These are phyloP conservation scores for Clarias pachynema DNA, from an alignment of 2,797 vertebrate genomes.

Conservation along the genomic window DNA sequence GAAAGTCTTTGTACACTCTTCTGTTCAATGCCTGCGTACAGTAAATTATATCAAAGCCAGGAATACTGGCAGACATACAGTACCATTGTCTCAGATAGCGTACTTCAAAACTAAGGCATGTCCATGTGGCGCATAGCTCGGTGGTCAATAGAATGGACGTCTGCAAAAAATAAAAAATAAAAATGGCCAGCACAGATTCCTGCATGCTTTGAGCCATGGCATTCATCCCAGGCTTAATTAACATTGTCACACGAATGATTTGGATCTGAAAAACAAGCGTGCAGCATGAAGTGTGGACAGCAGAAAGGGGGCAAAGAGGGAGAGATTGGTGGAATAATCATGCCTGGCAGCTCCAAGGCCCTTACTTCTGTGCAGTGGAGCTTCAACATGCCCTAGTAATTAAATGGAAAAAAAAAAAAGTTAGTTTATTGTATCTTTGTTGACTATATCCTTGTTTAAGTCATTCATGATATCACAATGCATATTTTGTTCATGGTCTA, in stretches of 20 bases:
- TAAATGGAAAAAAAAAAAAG: conserved; percentile 62
- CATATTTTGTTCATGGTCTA: not conserved
- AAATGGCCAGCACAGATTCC: conserved; percentile 42
- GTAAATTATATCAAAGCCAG: conserved; percentile 10
- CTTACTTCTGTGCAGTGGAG: conserved; percentile 76
- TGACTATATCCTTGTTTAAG: conserved; percentile 57
- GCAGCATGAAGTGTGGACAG: conserved; percentile 56
- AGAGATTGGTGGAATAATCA: conserved; percentile 64
- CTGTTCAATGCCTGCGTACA: not conserved
- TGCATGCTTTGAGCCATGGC: conserved; percentile 39
- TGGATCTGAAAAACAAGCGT: conserved; percentile 37
- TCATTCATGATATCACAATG: not conserved
- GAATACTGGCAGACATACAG: conserved; percentile 21
- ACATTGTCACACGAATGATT: conserved; percentile 50
- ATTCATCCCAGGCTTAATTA: conserved; percentile 53
- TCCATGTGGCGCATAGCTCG: conserved; percentile 30
- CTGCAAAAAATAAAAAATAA: conserved; percentile 4
- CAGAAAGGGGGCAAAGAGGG: conserved; percentile 56
- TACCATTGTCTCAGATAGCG: conserved; percentile 19
- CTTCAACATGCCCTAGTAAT: conserved; percentile 70
- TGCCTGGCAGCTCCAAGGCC: conserved; percentile 68
- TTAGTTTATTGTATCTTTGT: conserved; percentile 59
- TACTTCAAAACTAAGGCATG: conserved; percentile 17
- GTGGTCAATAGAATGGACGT: conserved; percentile 27
- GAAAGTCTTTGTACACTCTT: conserved; percentile 3